Base-by-base conservation (phyloP, 1,140 invertebrate species). In the Hydropsyche tenuis region DNA sequence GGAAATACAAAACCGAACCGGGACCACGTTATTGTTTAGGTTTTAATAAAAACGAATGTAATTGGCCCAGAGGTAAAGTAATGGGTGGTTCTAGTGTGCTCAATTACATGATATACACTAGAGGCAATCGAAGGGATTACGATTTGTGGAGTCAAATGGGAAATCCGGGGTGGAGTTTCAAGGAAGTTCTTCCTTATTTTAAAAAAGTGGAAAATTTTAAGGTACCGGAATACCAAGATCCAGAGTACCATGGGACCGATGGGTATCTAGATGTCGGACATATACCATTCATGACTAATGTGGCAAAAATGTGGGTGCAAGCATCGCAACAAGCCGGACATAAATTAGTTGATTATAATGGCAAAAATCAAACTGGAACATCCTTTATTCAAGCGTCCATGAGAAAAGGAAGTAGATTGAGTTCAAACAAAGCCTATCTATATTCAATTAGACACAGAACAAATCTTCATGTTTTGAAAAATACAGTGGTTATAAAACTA, bases 101-200 rank as follows among this genome's bases (percentile, higher is more conserved):
- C 0, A 96, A 97, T 80, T 95, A 94, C 73, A 95, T 97, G 95
- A 93, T 96, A 46, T 95, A 96, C 76, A 93, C 94, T 0, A 90
- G 96, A 78, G 93, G 94, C 4, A 82, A 92, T 79, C 84, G 88
- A 4, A 78, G 80, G 9, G 93, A 96, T 80, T 97, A 92, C 78
- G 90, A 97, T 79, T 82, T 87, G 16, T 96, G 95, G 94, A 88
- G 88, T 20, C 78, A 79, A 0, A 81, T 93, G 79, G 95, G 95
- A 0, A 95, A 95, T 73, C 77, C 82, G 0, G 92, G 90, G 0
- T 98, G 95, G 96, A 89, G 90, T 51, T 97, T 90, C 84, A 85
- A 92, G 14, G 89, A 93, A n/a, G 89, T 95, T 0, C 78, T 94
- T 4, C 92, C 92, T 0, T 96, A 95, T 79, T 96, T 94, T 80